A percentile compares a stretch with the other conserved stretches of the same genome.
Evolutionary conservation across 1,140 invertebrate genomes (phyloP).

Genomic region (Cotesia typhae): DNA sequence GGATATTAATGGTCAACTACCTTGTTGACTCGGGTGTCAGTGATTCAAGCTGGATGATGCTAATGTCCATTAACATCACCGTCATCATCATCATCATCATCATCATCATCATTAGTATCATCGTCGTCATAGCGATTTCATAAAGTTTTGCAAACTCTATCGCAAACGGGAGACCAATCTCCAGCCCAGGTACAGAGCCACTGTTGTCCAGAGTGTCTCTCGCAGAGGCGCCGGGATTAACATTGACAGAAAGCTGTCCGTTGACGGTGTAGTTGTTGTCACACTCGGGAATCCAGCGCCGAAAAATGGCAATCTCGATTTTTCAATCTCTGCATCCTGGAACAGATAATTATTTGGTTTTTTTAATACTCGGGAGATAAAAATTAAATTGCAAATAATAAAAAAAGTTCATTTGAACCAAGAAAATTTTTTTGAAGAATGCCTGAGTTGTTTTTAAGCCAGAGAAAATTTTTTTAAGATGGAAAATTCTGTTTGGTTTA

Average conservation of each 20-base stretch:
- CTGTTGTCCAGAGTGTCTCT: constrained; percentile 63
- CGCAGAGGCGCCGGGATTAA: constrained; percentile 61
- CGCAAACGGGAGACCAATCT: constrained; percentile 61
- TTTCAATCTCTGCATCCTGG: constrained; percentile 62
- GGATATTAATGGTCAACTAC: no score
- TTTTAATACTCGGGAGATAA: neutral
- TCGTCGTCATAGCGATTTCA: neutral
- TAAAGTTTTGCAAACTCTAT: constrained; percentile 51
- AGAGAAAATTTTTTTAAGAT: neutral
- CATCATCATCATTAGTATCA: constrained; percentile 8
- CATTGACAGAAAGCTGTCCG: constrained; percentile 58
- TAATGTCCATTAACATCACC: constrained; percentile 17
- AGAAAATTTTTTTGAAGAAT: no score
- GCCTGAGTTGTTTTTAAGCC: no score
- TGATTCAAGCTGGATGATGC: constrained; percentile 17
- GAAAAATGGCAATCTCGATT: constrained; percentile 57
- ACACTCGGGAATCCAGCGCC: constrained; percentile 47
- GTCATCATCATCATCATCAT: constrained; percentile 10
- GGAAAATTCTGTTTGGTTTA: neutral
- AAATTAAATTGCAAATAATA: no score
- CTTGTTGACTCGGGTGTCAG: neutral
- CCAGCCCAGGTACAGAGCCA: constrained; percentile 64
- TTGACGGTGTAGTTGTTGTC: constrained; percentile 45
- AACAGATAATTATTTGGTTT: constrained; percentile 25
- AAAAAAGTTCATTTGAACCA: no score